Evolutionary conservation across 2,797 vertebrate species (phyloP), one percentile per base, ranked within the genome.

Genomic region (Eospalax fontanierii): DNA sequence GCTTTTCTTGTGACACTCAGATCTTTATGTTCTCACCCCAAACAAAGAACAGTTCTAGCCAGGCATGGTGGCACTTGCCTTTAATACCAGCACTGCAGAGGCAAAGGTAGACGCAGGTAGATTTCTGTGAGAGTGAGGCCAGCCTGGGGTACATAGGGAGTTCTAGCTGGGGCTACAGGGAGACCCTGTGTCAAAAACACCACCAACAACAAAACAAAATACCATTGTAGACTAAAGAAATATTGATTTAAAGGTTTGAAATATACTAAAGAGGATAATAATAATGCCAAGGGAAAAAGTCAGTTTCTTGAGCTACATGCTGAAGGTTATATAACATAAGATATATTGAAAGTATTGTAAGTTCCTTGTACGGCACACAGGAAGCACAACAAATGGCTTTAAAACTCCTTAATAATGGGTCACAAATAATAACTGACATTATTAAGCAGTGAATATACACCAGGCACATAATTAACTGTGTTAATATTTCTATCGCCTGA

Each of bases 281-380:
- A 73, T 38, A 80, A 50, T 28, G 26, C 30, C 50, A 76, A 74
- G 35, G 24, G 61, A 95, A 74, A 46, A 40, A 85, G 24, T 66
- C 79, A 93, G 35, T n/a, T 73, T n/a, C 50, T 90, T 95, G 35
- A 94, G 33, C n/a, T 30, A 66, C 19, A 35, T 40, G 57, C 54
- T 85, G 65, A 93, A 86, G 54, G 63, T 81, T 33, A 83, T 24
- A 76, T 87, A 63, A 94, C 18, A 33, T 46, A 88, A 89, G 75
- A 54, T n/a, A 11, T 24, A 83, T 12, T 35, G 79, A 85, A 4
- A 78, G 30, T 79, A 92, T 54, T 65, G 54, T 79, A 94, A 35
- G n/a, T 33, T 85, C 46, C 7, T 91, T 46, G 3, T 79, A 46
- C 63, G 33, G 33, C 63, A 87, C 43, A 79, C 2, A 95, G 33